Evolutionary conservation across 2,888 invertebrate genomes (phyloP), one percentile per base, ranked within the genome.

Genomic region (Conistra vaccinii): DNA sequence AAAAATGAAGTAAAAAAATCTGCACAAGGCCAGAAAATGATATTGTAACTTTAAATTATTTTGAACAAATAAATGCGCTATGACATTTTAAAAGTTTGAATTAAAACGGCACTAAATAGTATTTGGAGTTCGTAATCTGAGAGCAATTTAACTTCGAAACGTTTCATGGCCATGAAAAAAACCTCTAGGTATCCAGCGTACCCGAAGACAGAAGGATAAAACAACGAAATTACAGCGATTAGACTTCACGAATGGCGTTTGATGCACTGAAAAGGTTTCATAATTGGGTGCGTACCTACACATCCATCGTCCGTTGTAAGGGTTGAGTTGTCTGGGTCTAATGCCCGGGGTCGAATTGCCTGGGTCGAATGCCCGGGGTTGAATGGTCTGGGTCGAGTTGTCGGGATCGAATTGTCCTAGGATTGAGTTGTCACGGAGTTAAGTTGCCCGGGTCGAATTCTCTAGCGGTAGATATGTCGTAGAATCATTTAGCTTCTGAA

Each of bases 261-360:
- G 74, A 80, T 73, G 89, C 89, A 91, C 73, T 89, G 81, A 86
- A 89, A 86, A 84, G 94, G 93, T 88, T 94, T 93, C 94, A 70
- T 89, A 90, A 91, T 90, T 90, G 87, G 83, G 69, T 69, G 72
- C 73, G 80, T 81, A 48, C 45, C 2, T 3, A 32, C 1, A 77
- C 80, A 78, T 83, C 80, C 77, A 85, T 88, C 80, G 81, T 88
- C 89, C 17, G 5, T 45, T 45, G 17, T 23, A 48, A 17, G 48
- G 48, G 5, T 48, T 3, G 45, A 45, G 45, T 45, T 45, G 4
- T 45, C 45, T 35, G 42, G 14, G 14, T 45, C 42, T 2, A 42
- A 12, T 39, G 39, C 39, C 9, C 42, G 42, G 14, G 14, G 12
- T 42, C 4, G 42, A 42, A 4, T 45, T 17, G 17, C 17, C 42